Conservation (phyloP, 1,140 invertebrate species). For the Pectinophora gossypiella region DNA sequence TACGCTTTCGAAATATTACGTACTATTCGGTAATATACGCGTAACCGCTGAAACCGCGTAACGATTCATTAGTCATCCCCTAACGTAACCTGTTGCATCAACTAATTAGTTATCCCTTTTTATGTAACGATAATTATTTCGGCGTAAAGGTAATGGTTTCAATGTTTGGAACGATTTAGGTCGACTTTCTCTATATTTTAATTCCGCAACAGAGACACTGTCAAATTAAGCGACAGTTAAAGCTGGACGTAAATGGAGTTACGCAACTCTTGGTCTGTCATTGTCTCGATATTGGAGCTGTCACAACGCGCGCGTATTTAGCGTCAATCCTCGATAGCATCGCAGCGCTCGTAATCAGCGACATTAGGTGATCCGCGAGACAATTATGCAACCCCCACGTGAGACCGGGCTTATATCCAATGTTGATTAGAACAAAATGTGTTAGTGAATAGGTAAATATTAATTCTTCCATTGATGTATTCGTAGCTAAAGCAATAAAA, state of each 20-base stretch:
- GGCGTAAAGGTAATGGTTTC: background rate
- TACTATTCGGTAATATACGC: slow-evolving; percentile 63
- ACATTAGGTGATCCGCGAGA: slow-evolving; percentile 3
- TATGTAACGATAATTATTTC: background rate
- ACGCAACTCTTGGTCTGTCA: slow-evolving; percentile 57
- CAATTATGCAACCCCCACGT: slow-evolving; percentile 14
- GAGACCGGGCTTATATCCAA: slow-evolving; percentile 6
- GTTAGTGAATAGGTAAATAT: no score
- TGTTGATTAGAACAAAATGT: background rate
- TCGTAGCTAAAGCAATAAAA: background rate
- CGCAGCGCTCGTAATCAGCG: slow-evolving; percentile 19
- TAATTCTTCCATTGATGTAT: no score
- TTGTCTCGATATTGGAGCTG: slow-evolving; percentile 69
- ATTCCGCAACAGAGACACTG: slow-evolving; percentile 30
- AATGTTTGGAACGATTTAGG: background rate
- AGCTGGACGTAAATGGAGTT: slow-evolving; percentile 55
- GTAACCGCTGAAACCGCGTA: slow-evolving; percentile 52
- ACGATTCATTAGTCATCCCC: slow-evolving; percentile 18
- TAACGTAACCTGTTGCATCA: slow-evolving; percentile 10
- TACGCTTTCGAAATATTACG: slow-evolving; percentile 69
- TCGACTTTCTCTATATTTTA: slow-evolving; percentile 59
- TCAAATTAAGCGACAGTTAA: slow-evolving; percentile 35
- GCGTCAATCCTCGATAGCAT: slow-evolving; percentile 70
- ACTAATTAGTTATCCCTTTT: background rate
- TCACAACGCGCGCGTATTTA: slow-evolving; percentile 65